Evolutionary conservation across 2,888 invertebrate species (phyloP), one percentile per base, ranked within the genome.

Genomic region (Pomacea canaliculata): DNA sequence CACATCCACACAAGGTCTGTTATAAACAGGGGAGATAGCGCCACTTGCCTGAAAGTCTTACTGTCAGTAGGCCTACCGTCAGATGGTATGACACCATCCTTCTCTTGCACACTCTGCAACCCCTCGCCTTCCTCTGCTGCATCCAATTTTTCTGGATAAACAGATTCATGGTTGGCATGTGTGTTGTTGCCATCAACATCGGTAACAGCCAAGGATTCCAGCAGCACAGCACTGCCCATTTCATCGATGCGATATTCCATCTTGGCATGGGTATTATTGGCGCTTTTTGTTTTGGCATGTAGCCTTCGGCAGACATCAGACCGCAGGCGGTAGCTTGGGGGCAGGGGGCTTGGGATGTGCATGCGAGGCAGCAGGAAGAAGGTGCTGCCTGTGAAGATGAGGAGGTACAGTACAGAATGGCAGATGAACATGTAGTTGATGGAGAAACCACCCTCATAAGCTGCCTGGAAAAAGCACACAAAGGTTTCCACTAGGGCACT

Each of bases 1-100:
- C 81, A 80, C 68, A 84, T 79, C 84, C 84, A 84, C 46, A 82
- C 23, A 59, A 83, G 51, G 60, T 81, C 79, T 12, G 72, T 76
- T 27, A 83, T 23, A 59, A 78, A 83, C 56, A 83, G 69, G 7
- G 80, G 76, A 7, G 80, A 79, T 37, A 73, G 18, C 2, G 77
- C 73, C 76, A 79, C 76, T 69, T 76, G 72, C 18, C 70, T 27
- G 23, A 73, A 73, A 65, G 71, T 62, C 37, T 73, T 69, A 9
- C 18, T 37, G 12, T 62, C 70, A 56, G 51, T 1, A 56, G 51
- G 51, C 51, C 51, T 56, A 13, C 51, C 8, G 51, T 10, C 51
- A 16, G 51, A 2, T 56, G 10, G 51, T 8, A 13, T 10, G 51
- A 56, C 16, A 16, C 16, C 2, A 16, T 56, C 51, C 16, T 56